Base-by-base conservation (phyloP, 1,140 invertebrate genomes). In the Ceratina australensis region DNA sequence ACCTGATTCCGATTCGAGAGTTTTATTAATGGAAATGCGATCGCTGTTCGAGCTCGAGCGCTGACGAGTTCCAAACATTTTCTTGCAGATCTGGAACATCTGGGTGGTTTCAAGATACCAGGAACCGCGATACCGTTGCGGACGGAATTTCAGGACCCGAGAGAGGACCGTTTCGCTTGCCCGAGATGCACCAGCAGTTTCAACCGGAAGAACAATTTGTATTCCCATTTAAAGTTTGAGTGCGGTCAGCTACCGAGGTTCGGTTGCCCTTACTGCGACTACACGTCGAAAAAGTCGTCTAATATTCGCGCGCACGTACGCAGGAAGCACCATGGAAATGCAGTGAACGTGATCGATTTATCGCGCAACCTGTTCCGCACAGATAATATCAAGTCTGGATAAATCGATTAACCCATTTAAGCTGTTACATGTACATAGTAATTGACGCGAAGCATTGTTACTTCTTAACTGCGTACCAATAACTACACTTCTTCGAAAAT, bases 181-280 rank as follows among this genome's bases (percentile, higher is more conserved):
- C 93, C 94, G 33, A 92, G 94, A 71, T 95, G 95, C 86, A 86
- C 90, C 13, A 93, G 93, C 26, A 89, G 91, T 59, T 95, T 95
- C 83, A 93, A 93, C 24, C 91, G 94, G 80, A 94, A 94, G 86
- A 94, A 94, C 79, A 94, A 94, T 85, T 91, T 94, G 81, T 93
- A 93, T 16, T 91, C 94, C 7, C 94, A 95, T 81, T 72, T 94
- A 76, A 92, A 92, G 71, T 93, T 90, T 85, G 94, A 94, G 72
- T 95, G 94, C 79, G 94, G 94, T 1, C 92, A 94, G 66, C 91
- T 93, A 82, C 94, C 94, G 12, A 88, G 93, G 59, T 94, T 94
- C 83, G 92, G 93, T 69, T 95, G 94, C 81, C 93, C 92, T 1
- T 90, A 93, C 78, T 94, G 94, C 81, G 65, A 79, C 8, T 93